Conservation (phyloP, 2,888 invertebrate genomes). For the Drosophila tripunctata region DNA sequence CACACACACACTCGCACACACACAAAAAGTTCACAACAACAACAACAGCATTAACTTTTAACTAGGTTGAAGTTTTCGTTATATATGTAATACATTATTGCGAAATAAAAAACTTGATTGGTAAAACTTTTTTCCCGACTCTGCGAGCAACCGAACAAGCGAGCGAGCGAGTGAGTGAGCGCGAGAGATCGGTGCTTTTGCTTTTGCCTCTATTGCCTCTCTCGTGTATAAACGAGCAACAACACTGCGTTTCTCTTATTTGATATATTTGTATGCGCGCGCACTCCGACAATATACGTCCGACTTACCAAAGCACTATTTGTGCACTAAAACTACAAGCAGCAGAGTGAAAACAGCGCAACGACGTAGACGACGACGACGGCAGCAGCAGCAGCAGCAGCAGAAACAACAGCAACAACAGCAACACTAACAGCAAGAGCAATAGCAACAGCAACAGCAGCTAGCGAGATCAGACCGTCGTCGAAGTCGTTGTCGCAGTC, state of each 20-base stretch:
- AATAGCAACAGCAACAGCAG: too few relatives aligned
- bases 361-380: conserved; percentile 15
- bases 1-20: conserved; percentile 52
- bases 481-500: conserved; percentile 2
- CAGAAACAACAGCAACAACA: too few relatives aligned
- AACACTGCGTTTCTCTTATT: conserved; percentile 48
- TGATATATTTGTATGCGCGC: conserved; percentile 38
- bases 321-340: conserved; percentile 56
- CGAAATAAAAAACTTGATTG: conserved; percentile 80
- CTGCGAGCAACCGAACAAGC: conserved; percentile 29
- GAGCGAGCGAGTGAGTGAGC: too few relatives aligned
- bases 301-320: conserved; percentile 57
- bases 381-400: conserved; percentile 6
- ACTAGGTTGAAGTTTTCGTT: conserved; percentile 78
- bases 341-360: conserved; percentile 28
- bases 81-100: conserved; percentile 77
- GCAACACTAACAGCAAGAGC: too few relatives aligned
- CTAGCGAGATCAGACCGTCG: conserved; percentile 43
- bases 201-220: conserved; percentile 56
- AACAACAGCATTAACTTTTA: conserved; percentile 73
- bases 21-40: conserved; percentile 69
- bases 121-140: conserved; percentile 77
- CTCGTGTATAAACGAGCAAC: conserved; percentile 43
- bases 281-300: conserved; percentile 46
- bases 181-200: conserved; percentile 52